Evolutionary conservation across 2,113 vertebrate species (phyloP).

Genomic region (Ceyx melanurus): DNA sequence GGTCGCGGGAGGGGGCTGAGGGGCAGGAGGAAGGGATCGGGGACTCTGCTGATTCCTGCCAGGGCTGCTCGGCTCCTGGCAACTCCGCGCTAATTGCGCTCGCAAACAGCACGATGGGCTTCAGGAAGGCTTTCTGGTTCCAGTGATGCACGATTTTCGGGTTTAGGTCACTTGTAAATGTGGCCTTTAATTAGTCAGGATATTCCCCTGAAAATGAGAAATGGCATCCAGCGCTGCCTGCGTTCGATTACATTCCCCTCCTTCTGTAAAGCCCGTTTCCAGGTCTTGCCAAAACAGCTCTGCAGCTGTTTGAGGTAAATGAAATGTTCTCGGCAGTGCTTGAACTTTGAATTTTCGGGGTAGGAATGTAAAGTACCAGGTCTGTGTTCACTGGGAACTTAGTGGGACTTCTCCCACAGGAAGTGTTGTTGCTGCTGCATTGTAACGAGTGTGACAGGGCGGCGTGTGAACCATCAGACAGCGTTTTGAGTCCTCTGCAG

Average conservation of each 20-base stretch:
- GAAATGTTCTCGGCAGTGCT: background rate
- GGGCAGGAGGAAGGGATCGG: background rate
- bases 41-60: background rate
- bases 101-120: background rate
- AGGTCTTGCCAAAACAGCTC: background rate
- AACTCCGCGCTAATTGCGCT: background rate
- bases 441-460: background rate
- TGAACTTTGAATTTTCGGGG: background rate
- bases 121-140: background rate
- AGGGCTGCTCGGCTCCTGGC: background rate
- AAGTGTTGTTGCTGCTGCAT: background rate
- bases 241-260: background rate
- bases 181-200: slow-evolving; percentile 33
- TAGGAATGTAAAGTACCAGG: background rate
- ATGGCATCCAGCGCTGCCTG: background rate
- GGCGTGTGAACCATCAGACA: background rate
- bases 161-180: slow-evolving; percentile 12
- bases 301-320: background rate
- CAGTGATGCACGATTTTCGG: background rate
- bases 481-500: background rate
- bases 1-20: background rate
- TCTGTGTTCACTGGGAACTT: background rate
- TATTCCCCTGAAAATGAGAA: slow-evolving; percentile 35
- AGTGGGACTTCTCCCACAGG: background rate
- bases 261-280: background rate